Base-by-base conservation (phyloP, 2,888 invertebrate species). In the Sisyra terminalis region DNA sequence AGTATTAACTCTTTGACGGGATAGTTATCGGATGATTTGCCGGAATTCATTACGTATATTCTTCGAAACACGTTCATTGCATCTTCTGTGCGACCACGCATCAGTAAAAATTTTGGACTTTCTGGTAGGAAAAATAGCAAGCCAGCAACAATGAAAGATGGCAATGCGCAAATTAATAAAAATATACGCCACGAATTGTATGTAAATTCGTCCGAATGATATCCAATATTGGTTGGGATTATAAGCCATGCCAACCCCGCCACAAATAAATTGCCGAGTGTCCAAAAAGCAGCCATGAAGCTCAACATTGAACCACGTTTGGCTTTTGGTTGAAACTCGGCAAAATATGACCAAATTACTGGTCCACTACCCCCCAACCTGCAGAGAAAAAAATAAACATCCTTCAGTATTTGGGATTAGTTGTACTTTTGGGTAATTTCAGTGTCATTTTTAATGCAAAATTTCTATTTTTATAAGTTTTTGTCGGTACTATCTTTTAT, bases 231-330 rank as follows among this genome's bases (percentile, higher is more conserved):
- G 70, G 73, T 71, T 50, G 80, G 80, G 48, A 80, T 80, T 52
- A 80, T 77, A 48, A 79, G 67, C 79, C 80, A 79, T 48, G 80
- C 80, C 49, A 78, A 62, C 59, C 90, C 87, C 51, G 92, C 90
- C 44, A 90, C 90, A 57, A 90, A 82, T 50, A 92, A 70, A 61
- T 90, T 90, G 50, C 92, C 92, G 52, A 89, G 74, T 45, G 92
- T 92, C 92, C 92, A 92, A 64, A 90, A 92, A 42, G 89, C 89
- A 45, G 92, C 90, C 81, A 92, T 85, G 59, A 87, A 85, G 53
- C 88, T 88, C 52, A 92, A 68, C 89, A 90, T 90, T 42, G 86
- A 82, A 41, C 92, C 92, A 51, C 92, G 74, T 58, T 84, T 86
- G 51, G 80, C 72, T 64, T 86, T 88, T 44, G 90, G 89, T 64